Percentiles rank a stretch among this genome's conserved stretches.
phyloP scores from a whole-genome alignment of 2,113 vertebrate genomes.

The Dicentrarchus labrax region DNA sequence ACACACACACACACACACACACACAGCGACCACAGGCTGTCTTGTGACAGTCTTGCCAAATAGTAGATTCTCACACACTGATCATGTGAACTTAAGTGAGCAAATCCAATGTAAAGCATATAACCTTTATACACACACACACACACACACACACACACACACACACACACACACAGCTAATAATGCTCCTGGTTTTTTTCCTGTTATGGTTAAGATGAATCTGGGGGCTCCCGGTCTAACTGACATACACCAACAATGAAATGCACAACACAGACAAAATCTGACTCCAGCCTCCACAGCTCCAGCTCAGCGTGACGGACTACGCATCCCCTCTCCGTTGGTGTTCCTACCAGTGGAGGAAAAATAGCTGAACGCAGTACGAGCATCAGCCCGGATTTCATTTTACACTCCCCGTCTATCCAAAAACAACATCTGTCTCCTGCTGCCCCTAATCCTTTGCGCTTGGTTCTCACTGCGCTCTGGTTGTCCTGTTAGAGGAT shows the following conservation, averaged over 20 bases:
- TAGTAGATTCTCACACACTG: constrained; percentile 41
- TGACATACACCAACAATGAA: background rate
- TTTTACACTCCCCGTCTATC: background rate
- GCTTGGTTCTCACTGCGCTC: constrained; percentile 5
- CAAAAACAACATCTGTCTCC: constrained; percentile 31
- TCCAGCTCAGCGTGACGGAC: background rate
- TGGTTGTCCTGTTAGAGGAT: background rate
- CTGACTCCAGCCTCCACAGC: background rate
- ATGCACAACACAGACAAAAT: background rate
- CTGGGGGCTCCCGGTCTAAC: constrained; percentile 19
- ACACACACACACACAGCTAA: background rate
- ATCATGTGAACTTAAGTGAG: constrained; percentile 64
- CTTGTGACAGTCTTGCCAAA: constrained; percentile 70
- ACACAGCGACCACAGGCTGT: constrained; percentile 1
- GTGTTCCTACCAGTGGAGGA: background rate
- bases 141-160: constrained; percentile 17
- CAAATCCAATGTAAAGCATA: constrained; percentile 32
- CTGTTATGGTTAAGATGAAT: constrained; percentile 58
- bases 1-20: background rate
- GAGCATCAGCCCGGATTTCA: background rate
- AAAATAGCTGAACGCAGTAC: background rate
- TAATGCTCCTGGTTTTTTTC: constrained; percentile 31
- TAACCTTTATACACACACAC: constrained; percentile 14
- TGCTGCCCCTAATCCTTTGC: constrained; percentile 39
- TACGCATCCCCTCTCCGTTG: background rate